A percentile compares a stretch with the other conserved stretches of the same genome.
Conservation (phyloP, 2,113 vertebrate species). For the Actenoides lindsayi region DNA sequence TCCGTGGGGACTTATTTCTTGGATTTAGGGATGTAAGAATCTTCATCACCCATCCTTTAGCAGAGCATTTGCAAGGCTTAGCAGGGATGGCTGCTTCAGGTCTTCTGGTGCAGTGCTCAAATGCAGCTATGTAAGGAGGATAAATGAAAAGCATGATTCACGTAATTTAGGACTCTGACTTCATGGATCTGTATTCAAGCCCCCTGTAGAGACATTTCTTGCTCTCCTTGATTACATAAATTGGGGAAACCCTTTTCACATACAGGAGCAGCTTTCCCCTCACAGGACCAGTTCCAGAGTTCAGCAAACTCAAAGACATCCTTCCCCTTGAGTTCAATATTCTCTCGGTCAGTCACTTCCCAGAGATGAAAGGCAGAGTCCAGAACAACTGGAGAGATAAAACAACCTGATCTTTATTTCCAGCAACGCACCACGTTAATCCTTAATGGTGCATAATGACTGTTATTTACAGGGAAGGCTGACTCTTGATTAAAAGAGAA, state of each 20-base stretch:
- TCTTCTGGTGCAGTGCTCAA: neutral
- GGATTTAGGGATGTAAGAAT: neutral
- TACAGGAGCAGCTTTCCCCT: neutral
- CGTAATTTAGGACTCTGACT: neutral
- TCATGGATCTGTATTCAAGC: neutral
- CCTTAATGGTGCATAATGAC: constrained; percentile 48
- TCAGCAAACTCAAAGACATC: neutral
- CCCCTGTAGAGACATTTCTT: neutral
- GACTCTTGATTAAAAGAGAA: constrained; percentile 55
- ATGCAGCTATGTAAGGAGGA: neutral
- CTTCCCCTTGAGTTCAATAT: neutral
- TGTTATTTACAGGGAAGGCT: constrained; percentile 6
- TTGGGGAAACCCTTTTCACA: neutral
- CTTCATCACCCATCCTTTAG: neutral
- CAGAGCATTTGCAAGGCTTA: neutral
- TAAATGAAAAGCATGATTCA: neutral
- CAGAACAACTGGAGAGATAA: constrained; percentile 6
- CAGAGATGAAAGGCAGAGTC: constrained; percentile 41
- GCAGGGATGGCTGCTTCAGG: neutral
- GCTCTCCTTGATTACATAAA: neutral
- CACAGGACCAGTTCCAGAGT: neutral
- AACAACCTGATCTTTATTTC: constrained; percentile 12
- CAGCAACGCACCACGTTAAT: neutral
- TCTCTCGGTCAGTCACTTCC: neutral
- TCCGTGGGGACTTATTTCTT: neutral